These are phyloP conservation scores for Thecocarcelia acutangulata DNA, from an alignment of 2,888 invertebrate species.

Conservation along the genomic window DNA sequence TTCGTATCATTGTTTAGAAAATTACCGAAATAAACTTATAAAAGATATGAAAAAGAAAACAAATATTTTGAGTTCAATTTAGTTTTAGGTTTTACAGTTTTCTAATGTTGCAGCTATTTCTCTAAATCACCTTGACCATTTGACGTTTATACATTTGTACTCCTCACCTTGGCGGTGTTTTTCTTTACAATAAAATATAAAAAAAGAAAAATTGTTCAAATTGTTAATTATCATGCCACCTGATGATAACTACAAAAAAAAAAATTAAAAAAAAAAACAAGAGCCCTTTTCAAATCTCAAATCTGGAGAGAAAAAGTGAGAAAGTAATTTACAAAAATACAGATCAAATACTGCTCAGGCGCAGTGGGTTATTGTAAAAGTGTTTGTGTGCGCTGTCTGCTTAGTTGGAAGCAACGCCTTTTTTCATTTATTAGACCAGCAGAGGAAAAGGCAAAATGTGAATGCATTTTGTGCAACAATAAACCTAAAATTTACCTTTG, in stretches of 20 bases:
- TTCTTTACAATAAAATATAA: constrained; percentile 17
- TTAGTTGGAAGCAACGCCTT: constrained; percentile 57
- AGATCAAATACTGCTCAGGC: constrained; percentile 11
- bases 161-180: constrained; percentile 52
- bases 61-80: constrained; percentile 66
- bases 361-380: neutral
- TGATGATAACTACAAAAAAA: no score
- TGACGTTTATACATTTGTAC: constrained; percentile 23
- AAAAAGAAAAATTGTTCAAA: constrained; percentile 39
- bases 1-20: constrained; percentile 34
- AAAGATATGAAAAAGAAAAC: constrained; percentile 11
- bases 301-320: constrained; percentile 56
- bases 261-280: constrained; percentile 21
- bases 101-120: constrained; percentile 17
- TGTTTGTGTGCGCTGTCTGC: constrained; percentile 16
- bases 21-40: neutral
- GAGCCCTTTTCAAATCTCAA: constrained; percentile 33
- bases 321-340: constrained; percentile 61
- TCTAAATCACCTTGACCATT: constrained; percentile 34
- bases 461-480: constrained; percentile 42
- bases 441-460: neutral
- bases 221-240: constrained; percentile 76
- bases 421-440: neutral
- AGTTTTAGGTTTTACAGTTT: constrained; percentile 57
- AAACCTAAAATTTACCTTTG: constrained; percentile 11